These are phyloP conservation scores for Sipunculus nudus DNA, from an alignment of 2,888 invertebrate genomes.

Conservation along the genomic window DNA sequence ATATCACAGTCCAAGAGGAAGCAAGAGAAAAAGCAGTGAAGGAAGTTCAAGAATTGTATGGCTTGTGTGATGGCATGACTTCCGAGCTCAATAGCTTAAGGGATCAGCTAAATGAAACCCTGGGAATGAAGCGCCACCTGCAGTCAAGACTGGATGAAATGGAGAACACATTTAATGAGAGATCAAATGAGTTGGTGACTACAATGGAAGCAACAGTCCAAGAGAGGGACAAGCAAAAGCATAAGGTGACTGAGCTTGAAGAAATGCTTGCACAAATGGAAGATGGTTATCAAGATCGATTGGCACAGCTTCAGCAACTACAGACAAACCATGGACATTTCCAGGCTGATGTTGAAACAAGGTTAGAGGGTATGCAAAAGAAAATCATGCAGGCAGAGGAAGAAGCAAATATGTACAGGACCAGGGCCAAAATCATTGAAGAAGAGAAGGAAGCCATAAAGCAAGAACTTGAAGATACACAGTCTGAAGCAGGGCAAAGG, in stretches of 20 bases:
- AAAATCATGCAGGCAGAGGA: neutral
- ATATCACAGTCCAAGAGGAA: neutral
- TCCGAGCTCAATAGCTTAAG: no score
- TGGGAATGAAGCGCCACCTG: no score
- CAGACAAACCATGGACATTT: neutral
- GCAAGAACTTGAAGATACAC: conserved; percentile 8
- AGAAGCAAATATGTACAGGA: conserved; percentile 7
- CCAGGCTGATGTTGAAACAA: neutral
- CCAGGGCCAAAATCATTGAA: neutral
- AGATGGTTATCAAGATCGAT: no score
- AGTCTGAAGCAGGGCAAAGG: neutral
- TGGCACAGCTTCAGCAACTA: neutral
- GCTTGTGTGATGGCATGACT: no score
- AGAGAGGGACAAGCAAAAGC: no score
- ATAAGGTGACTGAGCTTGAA: no score
- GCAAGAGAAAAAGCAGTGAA: neutral
- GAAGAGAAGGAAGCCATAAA: neutral
- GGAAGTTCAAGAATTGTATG: neutral
- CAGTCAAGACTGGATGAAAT: no score
- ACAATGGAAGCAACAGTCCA: no score
- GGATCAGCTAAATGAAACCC: no score
- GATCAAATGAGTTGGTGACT: no score
- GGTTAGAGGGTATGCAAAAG: neutral
- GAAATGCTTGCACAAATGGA: no score
- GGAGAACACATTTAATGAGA: no score